These are phyloP conservation scores for Ophioninae sp. DNA, from an alignment of 2,888 invertebrate genomes.

Conservation along the genomic window DNA sequence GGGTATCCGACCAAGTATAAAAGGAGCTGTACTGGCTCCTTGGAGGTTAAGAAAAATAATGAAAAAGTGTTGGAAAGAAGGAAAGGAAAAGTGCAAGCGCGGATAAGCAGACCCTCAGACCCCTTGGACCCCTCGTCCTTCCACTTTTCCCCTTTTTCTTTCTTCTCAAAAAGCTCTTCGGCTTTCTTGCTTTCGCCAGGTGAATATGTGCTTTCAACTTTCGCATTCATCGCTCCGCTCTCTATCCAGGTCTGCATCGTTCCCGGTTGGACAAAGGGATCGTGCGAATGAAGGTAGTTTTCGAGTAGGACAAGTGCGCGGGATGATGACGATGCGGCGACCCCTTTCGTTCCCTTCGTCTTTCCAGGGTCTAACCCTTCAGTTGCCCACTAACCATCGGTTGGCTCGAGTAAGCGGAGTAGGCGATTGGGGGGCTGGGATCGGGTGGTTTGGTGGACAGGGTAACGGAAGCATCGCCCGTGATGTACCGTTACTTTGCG, in stretches of 20 bases:
- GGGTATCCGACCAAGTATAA: not conserved
- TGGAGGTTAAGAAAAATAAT: slow-evolving; percentile 15
- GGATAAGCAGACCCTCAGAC: slow-evolving; percentile 55
- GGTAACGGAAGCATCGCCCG: slow-evolving; percentile 2
- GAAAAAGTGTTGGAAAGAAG: slow-evolving; percentile 25
- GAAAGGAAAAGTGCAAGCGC: slow-evolving; percentile 29
- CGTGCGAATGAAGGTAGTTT: slow-evolving; percentile 33
- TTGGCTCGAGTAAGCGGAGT: not conserved
- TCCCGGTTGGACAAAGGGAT: slow-evolving; percentile 26
- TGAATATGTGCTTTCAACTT: slow-evolving; percentile 44
- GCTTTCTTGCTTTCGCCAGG: slow-evolving; percentile 23
- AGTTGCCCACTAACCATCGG: not conserved
- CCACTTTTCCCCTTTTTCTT: not conserved
- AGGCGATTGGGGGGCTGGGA: not conserved
- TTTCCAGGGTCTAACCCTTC: not conserved
- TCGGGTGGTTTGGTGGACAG: not conserved
- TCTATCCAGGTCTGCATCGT: not conserved
- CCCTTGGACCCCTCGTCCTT: slow-evolving; percentile 51
- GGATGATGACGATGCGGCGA: slow-evolving; percentile 54
- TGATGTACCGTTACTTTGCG: slow-evolving; percentile 46
- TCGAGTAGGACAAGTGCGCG: slow-evolving; percentile 60
- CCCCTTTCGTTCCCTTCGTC: not conserved
- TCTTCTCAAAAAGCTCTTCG: slow-evolving; percentile 16
- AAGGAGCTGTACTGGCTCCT: not conserved
- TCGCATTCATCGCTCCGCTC: slow-evolving; percentile 22